Evolutionary conservation across 64 coral and sea anemone genomes (phyloP), one percentile per base, ranked within the genome.

Genomic region (Orbicella faveolata): DNA sequence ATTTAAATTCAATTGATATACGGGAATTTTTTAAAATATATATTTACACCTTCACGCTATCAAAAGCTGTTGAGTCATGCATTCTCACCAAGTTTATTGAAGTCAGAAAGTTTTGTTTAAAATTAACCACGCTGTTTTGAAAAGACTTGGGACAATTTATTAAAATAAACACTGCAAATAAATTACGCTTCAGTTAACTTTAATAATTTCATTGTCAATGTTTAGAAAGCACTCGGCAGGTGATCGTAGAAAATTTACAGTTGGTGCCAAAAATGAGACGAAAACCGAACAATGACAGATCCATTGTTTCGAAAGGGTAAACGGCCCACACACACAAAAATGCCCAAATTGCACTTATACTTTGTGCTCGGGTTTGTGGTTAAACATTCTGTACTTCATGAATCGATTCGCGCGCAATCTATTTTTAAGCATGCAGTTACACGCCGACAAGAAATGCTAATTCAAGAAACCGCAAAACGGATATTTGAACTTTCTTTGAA

Each of bases 161-260:
- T 48, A 48, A 48, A 48, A 48, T 48, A 26, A 73, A 72, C 9
- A 80, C 16, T 16, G 65, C 18, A 51, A 52, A 23, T 36, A 7
- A 73, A 18, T 19, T 37, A 72, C 64, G 20, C 36, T 52, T 70
- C 37, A 26, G 7, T 72, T 36, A 81, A 81, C 54, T 23, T 85
- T 70, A 51, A 85, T 26, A 72, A 85, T 70, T 73, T 73, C 52
- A 12, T n/a, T 83, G 18, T 67, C 14, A 26, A 52, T 85, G 64
- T 85, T 73, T 73, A 85, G 34, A 72, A 85, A 18, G 18, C 9
- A n/a, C 51, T 72, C 82, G 33, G 82, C 65, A 52, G 82, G 82
- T 85, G 65, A 44, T 36, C 4, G 2, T 16, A 4, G 39, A 8
- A n/a, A 52, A 48, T 15, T 33, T 63, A 37, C 39, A 54, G 82